Evolutionary conservation across 2,797 vertebrate genomes (phyloP).

Genomic region (Distichodus sexfasciatus): DNA sequence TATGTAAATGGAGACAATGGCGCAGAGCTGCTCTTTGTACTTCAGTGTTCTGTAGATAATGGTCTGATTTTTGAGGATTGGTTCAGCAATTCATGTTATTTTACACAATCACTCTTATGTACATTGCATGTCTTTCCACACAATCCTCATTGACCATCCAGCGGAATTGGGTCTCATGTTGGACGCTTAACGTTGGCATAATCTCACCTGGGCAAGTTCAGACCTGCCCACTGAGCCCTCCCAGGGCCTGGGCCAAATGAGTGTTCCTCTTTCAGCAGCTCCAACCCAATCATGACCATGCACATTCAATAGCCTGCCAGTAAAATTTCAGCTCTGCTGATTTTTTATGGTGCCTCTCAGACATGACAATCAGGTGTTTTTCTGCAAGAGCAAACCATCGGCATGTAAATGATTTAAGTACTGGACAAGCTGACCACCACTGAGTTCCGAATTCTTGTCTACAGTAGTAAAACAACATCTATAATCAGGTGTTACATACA

Average conservation of each 20-base stretch:
- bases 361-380: conserved; percentile 44
- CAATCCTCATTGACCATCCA: conserved; percentile 25
- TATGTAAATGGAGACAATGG: neutral
- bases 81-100: conserved; percentile 4
- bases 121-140: conserved; percentile 1
- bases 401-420: conserved; percentile 26
- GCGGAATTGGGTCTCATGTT: conserved; percentile 28
- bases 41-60: neutral
- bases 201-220: conserved; percentile 64
- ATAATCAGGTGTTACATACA: no score
- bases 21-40: conserved; percentile 6
- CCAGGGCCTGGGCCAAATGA: conserved; percentile 67
- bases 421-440: conserved; percentile 19
- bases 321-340: conserved; percentile 54
- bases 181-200: conserved; percentile 44
- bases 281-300: conserved; percentile 45
- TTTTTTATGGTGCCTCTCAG: conserved; percentile 47
- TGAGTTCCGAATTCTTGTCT: conserved; percentile 4
- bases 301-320: conserved; percentile 41
- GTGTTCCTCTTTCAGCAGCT: conserved; percentile 34
- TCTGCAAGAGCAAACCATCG: conserved; percentile 34
- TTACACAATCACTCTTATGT: conserved; percentile 2
- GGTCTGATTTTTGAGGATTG: neutral
- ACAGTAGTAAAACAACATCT: neutral
- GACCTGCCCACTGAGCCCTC: conserved; percentile 68